Conservation (phyloP, 2,113 vertebrate species). For the Rhea pennata region DNA sequence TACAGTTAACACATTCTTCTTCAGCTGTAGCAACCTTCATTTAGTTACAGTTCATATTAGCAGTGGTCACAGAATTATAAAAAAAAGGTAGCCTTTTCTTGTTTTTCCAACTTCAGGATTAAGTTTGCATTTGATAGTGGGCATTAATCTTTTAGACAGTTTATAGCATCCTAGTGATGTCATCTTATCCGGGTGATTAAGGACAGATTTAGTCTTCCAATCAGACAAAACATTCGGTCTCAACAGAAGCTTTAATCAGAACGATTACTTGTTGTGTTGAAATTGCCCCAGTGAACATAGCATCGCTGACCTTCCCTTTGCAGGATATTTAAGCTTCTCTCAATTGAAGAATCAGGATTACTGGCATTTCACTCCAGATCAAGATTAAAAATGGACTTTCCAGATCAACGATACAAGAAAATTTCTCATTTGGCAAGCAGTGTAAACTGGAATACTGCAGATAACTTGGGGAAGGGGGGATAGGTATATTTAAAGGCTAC, state of each 20-base stretch:
- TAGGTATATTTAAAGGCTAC: background rate
- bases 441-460: background rate
- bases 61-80: background rate
- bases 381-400: conserved; percentile 42
- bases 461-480: background rate
- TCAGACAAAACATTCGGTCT: conserved; percentile 31
- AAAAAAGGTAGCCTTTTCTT: background rate
- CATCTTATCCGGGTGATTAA: conserved; percentile 45
- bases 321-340: conserved; percentile 50
- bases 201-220: conserved; percentile 47
- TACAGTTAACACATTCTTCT: background rate
- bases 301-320: conserved; percentile 32
- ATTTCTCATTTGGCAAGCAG: background rate
- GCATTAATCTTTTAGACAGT: conserved; percentile 18
- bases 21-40: conserved; percentile 25
- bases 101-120: conserved; percentile 22
- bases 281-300: background rate
- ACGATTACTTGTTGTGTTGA: background rate
- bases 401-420: conserved; percentile 14
- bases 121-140: background rate
- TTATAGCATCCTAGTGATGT: conserved; percentile 2
- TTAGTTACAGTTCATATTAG: background rate
- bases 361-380: background rate
- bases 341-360: conserved; percentile 29
- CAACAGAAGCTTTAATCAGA: conserved; percentile 39